Base-by-base conservation (phyloP, 2,113 vertebrate genomes). In the Poecilia latipinna region DNA sequence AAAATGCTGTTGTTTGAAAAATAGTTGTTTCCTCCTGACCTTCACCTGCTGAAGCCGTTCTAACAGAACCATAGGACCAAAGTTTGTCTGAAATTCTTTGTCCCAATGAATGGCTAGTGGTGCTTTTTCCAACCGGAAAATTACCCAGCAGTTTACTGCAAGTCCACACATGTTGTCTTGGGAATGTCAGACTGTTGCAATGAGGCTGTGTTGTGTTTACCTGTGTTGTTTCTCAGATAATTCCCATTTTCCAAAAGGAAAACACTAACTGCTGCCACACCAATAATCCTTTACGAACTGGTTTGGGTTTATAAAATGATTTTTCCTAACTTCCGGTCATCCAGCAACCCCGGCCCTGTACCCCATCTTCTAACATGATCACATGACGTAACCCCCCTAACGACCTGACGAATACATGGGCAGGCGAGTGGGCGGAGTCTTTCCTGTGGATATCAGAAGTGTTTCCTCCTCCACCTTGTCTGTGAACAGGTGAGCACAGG, bases 391-490 rank as follows among this genome's bases (percentile, higher is more conserved):
- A 74, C 63, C 65, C n/a, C 51, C 32, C 32, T 8, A 6, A 12
- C 68, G 74, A 78, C 63, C 75, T 60, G 33, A 26, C 12, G 57
- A 12, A 62, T 29, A 75, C 68, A 66, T 60, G 10, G 44, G 54
- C 69, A 74, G 69, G 29, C 64, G 87, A 78, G 84, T 79, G 82
- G 80, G 90, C 78, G 80, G 88, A 87, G 61, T 78, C n/a, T 29
- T 28, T 81, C 82, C 82, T 86, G 74, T 48, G 39, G 17, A 77
- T 57, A 35, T 24, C 28, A 61, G 31, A 61, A 64, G 68, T 63
- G 82, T 70, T 88, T 88, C 89, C 85, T 87, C 75, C 80, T 86
- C 82, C 79, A 13, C 83, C 82, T 73, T 13, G 0, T 39, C 70
- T 68, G 24, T 51, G 61, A 33, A 22, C 83, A 83, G 89, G 85